Percentiles rank a stretch among this genome's conserved stretches.
These are phyloP conservation scores for Calypte anna DNA, from an alignment of 2,113 vertebrate species.

Conservation along the genomic window DNA sequence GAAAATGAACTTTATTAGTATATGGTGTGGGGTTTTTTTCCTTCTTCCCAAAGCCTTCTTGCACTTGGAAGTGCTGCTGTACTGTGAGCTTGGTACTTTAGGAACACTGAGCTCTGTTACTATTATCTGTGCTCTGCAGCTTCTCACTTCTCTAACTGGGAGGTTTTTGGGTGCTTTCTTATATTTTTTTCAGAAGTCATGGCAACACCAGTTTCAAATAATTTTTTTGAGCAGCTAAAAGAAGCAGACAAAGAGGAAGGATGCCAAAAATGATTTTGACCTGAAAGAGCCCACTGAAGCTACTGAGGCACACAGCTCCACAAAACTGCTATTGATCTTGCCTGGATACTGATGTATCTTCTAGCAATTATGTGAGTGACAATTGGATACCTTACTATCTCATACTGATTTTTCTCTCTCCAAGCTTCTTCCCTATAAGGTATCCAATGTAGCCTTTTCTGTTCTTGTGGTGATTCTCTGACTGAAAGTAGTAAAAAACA, in stretches of 20 bases:
- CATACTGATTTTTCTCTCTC: not conserved
- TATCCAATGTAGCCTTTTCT: not conserved
- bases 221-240: not conserved
- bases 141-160: not conserved
- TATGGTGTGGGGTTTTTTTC: not conserved
- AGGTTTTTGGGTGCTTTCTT: not conserved
- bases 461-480: not conserved
- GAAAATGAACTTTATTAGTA: not conserved
- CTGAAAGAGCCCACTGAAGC: not conserved
- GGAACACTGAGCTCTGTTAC: not conserved
- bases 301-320: not conserved
- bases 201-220: not conserved
- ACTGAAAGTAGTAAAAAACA: not conserved
- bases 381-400: not conserved
- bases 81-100: not conserved
- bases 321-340: not conserved
- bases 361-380: not conserved
- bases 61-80: not conserved
- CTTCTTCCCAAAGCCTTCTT: not conserved
- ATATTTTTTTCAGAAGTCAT: not conserved
- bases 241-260: not conserved
- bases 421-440: not conserved
- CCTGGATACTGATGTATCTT: not conserved
- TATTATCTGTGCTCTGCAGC: not conserved
- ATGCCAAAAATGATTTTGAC: not conserved